phyloP scores from a whole-genome alignment of 2,797 vertebrate genomes.

The Hippocampus kuda region DNA sequence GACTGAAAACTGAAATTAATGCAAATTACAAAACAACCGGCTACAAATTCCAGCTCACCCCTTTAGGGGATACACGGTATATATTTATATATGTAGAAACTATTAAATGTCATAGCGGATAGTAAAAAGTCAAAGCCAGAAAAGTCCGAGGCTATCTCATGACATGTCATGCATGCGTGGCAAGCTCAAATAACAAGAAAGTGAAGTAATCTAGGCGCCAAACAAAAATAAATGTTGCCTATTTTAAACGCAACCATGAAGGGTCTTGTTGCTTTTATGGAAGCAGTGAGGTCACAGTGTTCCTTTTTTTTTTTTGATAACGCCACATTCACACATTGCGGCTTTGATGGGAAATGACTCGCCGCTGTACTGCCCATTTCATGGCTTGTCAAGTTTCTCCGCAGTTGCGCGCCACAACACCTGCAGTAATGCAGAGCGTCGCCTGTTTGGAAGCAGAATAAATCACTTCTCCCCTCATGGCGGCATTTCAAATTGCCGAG shows the following conservation, averaged over 20 bases:
- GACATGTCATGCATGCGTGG: conserved; percentile 33
- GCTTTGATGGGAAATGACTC: conserved; percentile 16
- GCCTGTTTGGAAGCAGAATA: conserved; percentile 24
- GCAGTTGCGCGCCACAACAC: conserved; percentile 10
- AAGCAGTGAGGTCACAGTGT: neutral
- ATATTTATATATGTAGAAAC: neutral
- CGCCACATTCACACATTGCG: neutral
- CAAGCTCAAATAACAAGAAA: conserved; percentile 64
- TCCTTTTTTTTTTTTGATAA: neutral
- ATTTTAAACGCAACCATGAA: conserved; percentile 65
- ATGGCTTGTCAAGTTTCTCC: neutral
- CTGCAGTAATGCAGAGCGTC: conserved; percentile 5
- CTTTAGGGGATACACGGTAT: neutral
- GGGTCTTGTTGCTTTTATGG: conserved; percentile 52
- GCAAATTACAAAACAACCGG: neutral
- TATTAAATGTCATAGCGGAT: conserved; percentile 19
- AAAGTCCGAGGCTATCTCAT: conserved; percentile 48
- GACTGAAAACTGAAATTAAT: neutral
- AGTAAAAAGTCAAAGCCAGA: conserved; percentile 34
- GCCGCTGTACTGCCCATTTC: conserved; percentile 14
- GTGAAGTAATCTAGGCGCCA: conserved; percentile 67
- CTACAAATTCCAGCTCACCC: neutral
- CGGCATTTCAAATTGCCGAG: conserved; percentile 12
- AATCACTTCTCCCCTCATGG: conserved; percentile 22
- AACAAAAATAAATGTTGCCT: conserved; percentile 68